These are phyloP conservation scores for Orius insidiosus DNA, from an alignment of 1,140 invertebrate species.

Conservation along the genomic window DNA sequence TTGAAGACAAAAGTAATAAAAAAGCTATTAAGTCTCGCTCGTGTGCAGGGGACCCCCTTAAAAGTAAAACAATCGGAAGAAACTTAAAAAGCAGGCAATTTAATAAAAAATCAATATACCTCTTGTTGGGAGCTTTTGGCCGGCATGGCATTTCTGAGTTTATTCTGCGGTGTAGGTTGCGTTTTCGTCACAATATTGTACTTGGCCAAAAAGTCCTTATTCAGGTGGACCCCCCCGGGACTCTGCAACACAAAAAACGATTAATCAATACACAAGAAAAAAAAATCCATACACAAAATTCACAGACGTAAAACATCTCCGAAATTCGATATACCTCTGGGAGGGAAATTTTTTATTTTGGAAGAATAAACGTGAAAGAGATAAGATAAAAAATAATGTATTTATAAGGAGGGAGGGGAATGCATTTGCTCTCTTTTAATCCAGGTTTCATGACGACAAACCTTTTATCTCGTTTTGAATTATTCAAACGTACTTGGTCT, in stretches of 20 bases:
- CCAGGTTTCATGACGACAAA: too few relatives aligned
- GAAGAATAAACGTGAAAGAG: too few relatives aligned
- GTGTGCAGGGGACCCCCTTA: too few relatives aligned
- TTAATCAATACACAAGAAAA: constrained; percentile 3
- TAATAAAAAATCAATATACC: constrained; percentile 10
- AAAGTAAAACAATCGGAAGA: background rate
- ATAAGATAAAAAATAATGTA: too few relatives aligned
- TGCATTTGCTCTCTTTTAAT: too few relatives aligned
- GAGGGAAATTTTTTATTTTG: too few relatives aligned
- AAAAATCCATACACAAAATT: background rate
- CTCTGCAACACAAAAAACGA: constrained; percentile 13
- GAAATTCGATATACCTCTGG: background rate
- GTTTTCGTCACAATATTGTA: constrained; percentile 19
- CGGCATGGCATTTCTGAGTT: constrained; percentile 20
- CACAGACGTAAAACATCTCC: constrained; percentile 1
- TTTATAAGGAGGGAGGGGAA: too few relatives aligned
- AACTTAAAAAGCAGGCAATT: background rate
- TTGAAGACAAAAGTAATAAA: too few relatives aligned
- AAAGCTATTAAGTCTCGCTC: too few relatives aligned
- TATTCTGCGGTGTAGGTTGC: constrained; percentile 11
- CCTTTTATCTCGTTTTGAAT: too few relatives aligned
- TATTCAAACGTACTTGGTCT: too few relatives aligned
- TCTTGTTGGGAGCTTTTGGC: constrained; percentile 16
- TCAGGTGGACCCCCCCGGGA: constrained; percentile 19
- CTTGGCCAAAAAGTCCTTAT: constrained; percentile 20